phyloP scores from a whole-genome alignment of 2,888 invertebrate genomes.

The Stratiomys singularior region DNA sequence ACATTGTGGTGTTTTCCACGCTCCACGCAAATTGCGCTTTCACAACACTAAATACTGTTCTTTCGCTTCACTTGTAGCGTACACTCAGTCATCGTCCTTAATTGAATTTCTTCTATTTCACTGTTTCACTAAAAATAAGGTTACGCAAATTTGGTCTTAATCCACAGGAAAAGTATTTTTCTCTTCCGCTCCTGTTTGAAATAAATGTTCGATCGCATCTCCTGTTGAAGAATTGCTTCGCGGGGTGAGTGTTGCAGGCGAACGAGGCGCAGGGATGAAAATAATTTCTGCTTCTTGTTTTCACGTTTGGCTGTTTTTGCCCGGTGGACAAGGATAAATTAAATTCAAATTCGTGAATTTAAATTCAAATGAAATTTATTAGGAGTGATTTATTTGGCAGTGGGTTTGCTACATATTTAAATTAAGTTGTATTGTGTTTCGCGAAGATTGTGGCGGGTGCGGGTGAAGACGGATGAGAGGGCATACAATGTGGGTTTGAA shows the following conservation, averaged over 20 bases:
- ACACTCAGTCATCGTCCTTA: too few species aligned
- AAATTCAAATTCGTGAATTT: conserved; percentile 22
- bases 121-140: neutral
- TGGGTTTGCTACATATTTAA: neutral
- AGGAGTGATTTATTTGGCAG: conserved; percentile 24
- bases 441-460: neutral
- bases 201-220: neutral
- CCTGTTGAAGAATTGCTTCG: neutral
- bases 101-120: conserved; percentile 20
- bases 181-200: neutral
- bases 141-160: conserved; percentile 16
- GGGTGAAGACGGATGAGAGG: neutral
- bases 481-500: neutral
- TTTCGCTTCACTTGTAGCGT: too few species aligned
- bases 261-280: neutral
- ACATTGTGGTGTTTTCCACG: too few species aligned
- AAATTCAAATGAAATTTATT: conserved; percentile 38
- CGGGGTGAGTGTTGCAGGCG: too few species aligned
- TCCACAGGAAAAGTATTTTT: conserved; percentile 10
- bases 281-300: conserved; percentile 32
- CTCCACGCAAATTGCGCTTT: too few species aligned
- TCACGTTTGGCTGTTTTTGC: neutral
- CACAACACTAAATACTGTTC: too few species aligned
- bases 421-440: conserved; percentile 18
- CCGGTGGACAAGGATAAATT: conserved; percentile 10